Evolutionary conservation across 2,797 vertebrate species (phyloP).

Genomic region (Danio albolineatus): DNA sequence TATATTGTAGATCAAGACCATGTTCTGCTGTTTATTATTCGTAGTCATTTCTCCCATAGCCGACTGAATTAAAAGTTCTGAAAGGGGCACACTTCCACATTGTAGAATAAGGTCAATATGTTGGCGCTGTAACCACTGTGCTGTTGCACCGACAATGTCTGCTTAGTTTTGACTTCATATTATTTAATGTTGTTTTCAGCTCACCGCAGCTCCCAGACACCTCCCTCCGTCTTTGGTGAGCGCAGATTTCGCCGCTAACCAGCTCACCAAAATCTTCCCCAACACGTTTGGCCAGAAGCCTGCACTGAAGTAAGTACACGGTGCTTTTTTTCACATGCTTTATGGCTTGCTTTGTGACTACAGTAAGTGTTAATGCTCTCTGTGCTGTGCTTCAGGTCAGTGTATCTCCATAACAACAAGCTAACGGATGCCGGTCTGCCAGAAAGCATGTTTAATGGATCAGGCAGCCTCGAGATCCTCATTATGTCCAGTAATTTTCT

Average conservation of each 20-base stretch:
- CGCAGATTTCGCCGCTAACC: constrained; percentile 96
- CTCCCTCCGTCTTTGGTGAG: constrained; percentile 91
- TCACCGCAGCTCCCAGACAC: constrained; percentile 88
- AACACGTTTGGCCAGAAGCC: constrained; percentile 96
- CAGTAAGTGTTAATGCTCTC: background rate
- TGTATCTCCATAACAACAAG: constrained; percentile 99
- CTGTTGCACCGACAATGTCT: no score
- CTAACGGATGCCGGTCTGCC: constrained; percentile 91
- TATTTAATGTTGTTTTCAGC: constrained; percentile 74
- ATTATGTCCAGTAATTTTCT: constrained; percentile 98
- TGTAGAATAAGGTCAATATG: no score
- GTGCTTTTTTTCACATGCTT: background rate
- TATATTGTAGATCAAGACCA: no score
- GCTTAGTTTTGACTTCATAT: background rate
- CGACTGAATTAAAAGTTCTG: no score
- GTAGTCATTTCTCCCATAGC: no score
- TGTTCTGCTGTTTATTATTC: no score
- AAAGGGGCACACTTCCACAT: no score
- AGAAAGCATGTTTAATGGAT: constrained; percentile 91
- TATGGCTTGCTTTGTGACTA: background rate
- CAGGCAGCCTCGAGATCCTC: constrained; percentile 89
- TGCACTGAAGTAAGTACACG: constrained; percentile 83
- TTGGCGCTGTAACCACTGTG: no score
- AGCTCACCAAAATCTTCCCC: constrained; percentile 91
- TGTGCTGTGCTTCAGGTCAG: constrained; percentile 81